Evolutionary conservation across 2,113 vertebrate genomes (phyloP), one percentile per base, ranked within the genome.

Genomic region (Microtus montanus): DNA sequence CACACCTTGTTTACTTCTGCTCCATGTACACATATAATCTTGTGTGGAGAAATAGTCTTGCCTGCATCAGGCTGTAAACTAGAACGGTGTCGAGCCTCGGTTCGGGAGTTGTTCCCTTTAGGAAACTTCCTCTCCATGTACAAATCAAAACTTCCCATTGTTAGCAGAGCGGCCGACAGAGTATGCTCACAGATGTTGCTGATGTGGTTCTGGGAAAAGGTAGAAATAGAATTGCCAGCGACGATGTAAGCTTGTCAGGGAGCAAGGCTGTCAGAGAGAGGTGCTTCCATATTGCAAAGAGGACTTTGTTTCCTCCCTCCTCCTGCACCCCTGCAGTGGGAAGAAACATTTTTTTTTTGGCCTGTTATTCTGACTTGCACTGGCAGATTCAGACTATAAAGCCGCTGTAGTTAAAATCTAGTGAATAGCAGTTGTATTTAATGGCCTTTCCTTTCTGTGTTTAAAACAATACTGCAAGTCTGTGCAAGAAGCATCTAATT

Each of bases 121-220:
- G 88, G 30, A 64, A 92, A 44, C 54, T 73, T 49, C 35, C 24
- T 78, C 63, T 87, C 41, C 38, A n/a, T 12, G 33, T 93, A n/a
- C 49, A 89, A 90, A 85, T 41, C 63, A 77, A 91, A 75, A 38
- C 38, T 15, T 66, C 80, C 64, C 38, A 41, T 66, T 70, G 61
- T 90, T 90, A 90, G 87, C 84, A 83, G 91, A 96, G 87, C 89
- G 58, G 74, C 90, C 96, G 90, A 71, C 88, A 94, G 78, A 86
- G 58, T 61, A 15, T 33, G 17, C 87, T 95, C 95, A 73, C 95
- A 90, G 63, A 88, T 89, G 80, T 15, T 74, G 77, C 66, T 38
- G 58, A 66, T 84, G 71, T 30, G 93, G 35, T 92, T 95, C 95
- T 75, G 75, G 52, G 68, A 22, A 49, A 92, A 97, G 89, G 91